phyloP scores from a whole-genome alignment of 2,888 invertebrate genomes.

The Drosophila koepferae region DNA sequence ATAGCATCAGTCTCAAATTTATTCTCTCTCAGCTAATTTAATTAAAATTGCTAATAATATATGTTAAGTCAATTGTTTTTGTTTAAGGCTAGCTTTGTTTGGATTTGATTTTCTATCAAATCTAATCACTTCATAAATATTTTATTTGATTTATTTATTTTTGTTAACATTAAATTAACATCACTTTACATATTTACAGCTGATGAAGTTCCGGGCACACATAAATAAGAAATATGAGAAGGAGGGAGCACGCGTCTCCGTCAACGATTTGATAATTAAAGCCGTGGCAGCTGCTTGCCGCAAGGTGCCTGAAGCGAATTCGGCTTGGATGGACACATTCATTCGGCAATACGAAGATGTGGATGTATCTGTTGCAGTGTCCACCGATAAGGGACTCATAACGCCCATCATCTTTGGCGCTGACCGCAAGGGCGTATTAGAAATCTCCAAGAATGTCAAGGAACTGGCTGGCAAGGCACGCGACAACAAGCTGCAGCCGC shows the following conservation, averaged over 20 bases:
- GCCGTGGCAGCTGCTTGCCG: constrained; percentile 95
- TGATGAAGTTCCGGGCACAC: constrained; percentile 89
- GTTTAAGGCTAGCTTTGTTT: background rate
- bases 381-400: constrained; percentile 96
- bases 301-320: constrained; percentile 96
- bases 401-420: constrained; percentile 98
- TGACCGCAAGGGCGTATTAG: constrained; percentile 94
- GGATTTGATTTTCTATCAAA: background rate
- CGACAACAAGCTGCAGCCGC: constrained; percentile 94
- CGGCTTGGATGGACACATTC: constrained; percentile 96
- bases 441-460: constrained; percentile 93
- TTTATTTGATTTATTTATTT: too few relatives aligned
- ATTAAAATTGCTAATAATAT: constrained; percentile 1
- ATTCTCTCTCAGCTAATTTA: background rate
- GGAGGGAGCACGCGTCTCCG: constrained; percentile 93
- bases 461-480: constrained; percentile 93
- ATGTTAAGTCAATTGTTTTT: background rate
- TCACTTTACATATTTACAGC: constrained; percentile 48
- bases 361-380: constrained; percentile 98
- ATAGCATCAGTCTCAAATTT: background rate
- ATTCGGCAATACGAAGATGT: constrained; percentile 97
- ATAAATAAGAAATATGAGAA: constrained; percentile 93
- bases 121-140: too few relatives aligned
- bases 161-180: background rate
- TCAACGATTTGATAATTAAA: constrained; percentile 98